Percentiles rank a stretch among this genome's conserved stretches.
Conservation (phyloP, 2,888 invertebrate genomes). For the Aethes cnicana region DNA sequence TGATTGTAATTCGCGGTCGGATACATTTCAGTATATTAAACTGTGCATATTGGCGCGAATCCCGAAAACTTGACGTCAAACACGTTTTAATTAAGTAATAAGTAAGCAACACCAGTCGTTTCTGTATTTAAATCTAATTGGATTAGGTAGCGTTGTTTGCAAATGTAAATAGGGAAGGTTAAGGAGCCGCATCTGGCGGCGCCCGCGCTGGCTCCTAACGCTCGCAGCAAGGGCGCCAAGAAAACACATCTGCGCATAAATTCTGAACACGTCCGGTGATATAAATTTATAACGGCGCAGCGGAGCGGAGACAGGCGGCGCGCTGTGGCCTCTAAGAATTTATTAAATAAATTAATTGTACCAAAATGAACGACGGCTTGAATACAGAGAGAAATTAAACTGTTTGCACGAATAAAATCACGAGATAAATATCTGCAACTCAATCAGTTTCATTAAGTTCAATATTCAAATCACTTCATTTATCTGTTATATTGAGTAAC, state of each 20-base stretch:
- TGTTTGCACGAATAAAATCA: conserved; percentile 37
- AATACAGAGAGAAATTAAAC: conserved; percentile 54
- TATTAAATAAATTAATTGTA: conserved; percentile 78
- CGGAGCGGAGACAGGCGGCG: conserved; percentile 66
- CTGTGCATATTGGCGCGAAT: conserved; percentile 17
- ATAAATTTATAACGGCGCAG: conserved; percentile 76
- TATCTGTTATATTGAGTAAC: not conserved
- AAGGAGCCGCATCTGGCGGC: conserved; percentile 49
- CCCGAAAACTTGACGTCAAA: conserved; percentile 29
- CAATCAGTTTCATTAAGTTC: conserved; percentile 15
- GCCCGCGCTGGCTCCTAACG: conserved; percentile 39
- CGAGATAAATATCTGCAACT: conserved; percentile 20
- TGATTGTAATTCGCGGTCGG: conserved; percentile 23
- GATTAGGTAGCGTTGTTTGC: conserved; percentile 18
- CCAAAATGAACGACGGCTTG: conserved; percentile 63
- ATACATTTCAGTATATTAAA: conserved; percentile 27
- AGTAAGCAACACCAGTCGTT: conserved; percentile 26
- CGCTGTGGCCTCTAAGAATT: conserved; percentile 65
- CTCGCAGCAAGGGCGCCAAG: conserved; percentile 58
- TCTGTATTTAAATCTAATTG: conserved; percentile 21
- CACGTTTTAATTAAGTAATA: conserved; percentile 29
- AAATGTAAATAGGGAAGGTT: conserved; percentile 23
- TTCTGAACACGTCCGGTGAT: conserved; percentile 73
- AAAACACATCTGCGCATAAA: conserved; percentile 70
- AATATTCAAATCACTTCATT: conserved; percentile 3